Percentiles rank a stretch among this genome's conserved stretches.
Conservation (phyloP, 2,113 vertebrate genomes). For the Daubentonia madagascariensis region DNA sequence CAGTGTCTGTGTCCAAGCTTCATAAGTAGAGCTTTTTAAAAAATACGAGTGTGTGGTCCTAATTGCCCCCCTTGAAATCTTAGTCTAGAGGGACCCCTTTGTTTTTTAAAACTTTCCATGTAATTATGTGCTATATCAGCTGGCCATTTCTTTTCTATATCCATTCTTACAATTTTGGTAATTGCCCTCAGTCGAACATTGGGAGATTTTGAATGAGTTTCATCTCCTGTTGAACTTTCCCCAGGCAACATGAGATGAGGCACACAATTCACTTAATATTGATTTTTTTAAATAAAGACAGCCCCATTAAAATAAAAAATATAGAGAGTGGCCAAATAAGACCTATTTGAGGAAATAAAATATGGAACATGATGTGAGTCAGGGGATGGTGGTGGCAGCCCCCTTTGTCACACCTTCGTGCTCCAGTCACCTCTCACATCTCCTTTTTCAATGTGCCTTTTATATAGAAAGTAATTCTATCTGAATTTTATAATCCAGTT, state of each 20-base stretch:
- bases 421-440: not conserved
- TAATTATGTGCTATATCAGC: not conserved
- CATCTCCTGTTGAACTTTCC: constrained; percentile 34
- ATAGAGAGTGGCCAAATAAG: not conserved
- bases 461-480: not conserved
- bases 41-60: not conserved
- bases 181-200: not conserved
- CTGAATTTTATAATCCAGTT: not conserved
- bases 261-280: constrained; percentile 8
- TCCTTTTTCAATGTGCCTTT: not conserved
- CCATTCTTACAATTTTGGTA: constrained; percentile 22
- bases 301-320: constrained; percentile 42
- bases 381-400: not conserved
- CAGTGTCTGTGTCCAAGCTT: not conserved
- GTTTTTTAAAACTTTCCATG: not conserved
- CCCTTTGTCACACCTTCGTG: not conserved
- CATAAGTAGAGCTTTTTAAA: not conserved
- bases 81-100: not conserved
- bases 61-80: not conserved
- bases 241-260: not conserved
- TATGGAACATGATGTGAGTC: not conserved
- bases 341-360: not conserved
- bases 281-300: constrained; percentile 15
- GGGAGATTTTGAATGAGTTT: not conserved
- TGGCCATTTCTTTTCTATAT: not conserved